A percentile compares a stretch with the other conserved stretches of the same genome.
These are phyloP conservation scores for Synergus itoensis DNA, from an alignment of 2,888 invertebrate genomes.

Conservation along the genomic window DNA sequence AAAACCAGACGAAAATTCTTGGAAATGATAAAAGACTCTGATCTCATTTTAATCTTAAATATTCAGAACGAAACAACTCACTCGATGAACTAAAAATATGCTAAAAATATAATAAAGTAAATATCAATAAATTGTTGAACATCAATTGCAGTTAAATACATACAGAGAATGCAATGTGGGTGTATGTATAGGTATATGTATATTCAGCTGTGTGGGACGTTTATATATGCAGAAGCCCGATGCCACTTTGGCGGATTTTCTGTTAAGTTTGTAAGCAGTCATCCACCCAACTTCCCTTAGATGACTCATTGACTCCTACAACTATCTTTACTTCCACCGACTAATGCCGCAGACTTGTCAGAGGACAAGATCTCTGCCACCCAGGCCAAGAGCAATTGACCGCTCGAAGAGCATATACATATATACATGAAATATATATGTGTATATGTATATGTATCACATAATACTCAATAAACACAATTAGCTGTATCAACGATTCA, in stretches of 20 bases:
- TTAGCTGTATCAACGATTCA: constrained; percentile 10
- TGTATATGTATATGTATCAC: too few species aligned
- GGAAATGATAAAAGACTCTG: background rate
- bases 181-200: background rate
- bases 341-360: constrained; percentile 18
- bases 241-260: background rate
- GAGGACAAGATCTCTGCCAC: constrained; percentile 24
- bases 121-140: background rate
- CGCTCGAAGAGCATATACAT: background rate
- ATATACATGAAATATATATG: too few species aligned
- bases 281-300: constrained; percentile 17
- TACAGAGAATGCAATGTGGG: too few species aligned
- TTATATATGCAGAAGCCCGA: background rate
- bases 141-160: background rate
- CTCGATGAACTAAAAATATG: too few species aligned
- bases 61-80: too few species aligned
- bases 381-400: constrained; percentile 25
- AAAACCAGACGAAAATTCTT: background rate
- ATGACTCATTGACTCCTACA: constrained; percentile 34
- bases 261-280: constrained; percentile 7
- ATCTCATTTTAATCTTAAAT: background rate
- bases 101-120: background rate
- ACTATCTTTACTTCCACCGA: constrained; percentile 31
- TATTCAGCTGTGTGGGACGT: background rate
- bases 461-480: constrained; percentile 34